Evolutionary conservation across 53 echinoderm and acorn worm genomes (phyloP).

Genomic region (Apostichopus leukothele): DNA sequence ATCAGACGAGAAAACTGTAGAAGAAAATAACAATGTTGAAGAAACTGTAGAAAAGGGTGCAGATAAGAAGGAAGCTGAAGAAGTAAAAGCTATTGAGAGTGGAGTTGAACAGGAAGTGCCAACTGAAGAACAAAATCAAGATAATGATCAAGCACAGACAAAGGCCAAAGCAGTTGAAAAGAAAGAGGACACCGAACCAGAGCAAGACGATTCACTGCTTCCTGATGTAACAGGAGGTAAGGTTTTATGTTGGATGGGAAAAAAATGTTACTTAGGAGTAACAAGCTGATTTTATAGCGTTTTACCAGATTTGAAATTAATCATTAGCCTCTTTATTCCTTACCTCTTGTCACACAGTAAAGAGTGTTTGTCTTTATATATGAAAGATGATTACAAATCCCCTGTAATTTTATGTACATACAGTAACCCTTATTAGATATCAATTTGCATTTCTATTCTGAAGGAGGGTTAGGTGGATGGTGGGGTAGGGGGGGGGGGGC

Average conservation of each 20-base stretch:
- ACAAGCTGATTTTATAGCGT: no score
- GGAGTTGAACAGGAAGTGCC: conserved; percentile 9
- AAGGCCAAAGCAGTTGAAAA: conserved; percentile 34
- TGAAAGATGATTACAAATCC: no score
- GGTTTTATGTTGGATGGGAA: not conserved
- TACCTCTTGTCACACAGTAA: no score
- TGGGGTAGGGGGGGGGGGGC: no score
- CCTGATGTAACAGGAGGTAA: not conserved
- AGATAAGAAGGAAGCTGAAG: not conserved
- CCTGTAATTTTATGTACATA: no score
- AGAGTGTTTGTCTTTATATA: no score
- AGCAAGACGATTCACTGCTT: not conserved
- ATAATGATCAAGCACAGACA: not conserved
- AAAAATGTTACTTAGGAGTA: no score
- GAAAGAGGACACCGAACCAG: conserved; percentile 25
- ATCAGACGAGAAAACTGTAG: conserved; percentile 2
- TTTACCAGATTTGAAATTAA: no score
- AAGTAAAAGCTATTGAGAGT: not conserved
- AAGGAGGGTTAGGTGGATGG: no score
- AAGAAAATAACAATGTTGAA: conserved; percentile 9
- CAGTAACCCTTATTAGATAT: no score
- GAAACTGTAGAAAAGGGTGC: not conserved
- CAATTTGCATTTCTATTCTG: no score
- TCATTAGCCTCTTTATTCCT: no score
- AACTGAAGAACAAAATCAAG: conserved; percentile 30